Conservation (phyloP, 2,797 vertebrate genomes). For the Heliangelus exortis region DNA sequence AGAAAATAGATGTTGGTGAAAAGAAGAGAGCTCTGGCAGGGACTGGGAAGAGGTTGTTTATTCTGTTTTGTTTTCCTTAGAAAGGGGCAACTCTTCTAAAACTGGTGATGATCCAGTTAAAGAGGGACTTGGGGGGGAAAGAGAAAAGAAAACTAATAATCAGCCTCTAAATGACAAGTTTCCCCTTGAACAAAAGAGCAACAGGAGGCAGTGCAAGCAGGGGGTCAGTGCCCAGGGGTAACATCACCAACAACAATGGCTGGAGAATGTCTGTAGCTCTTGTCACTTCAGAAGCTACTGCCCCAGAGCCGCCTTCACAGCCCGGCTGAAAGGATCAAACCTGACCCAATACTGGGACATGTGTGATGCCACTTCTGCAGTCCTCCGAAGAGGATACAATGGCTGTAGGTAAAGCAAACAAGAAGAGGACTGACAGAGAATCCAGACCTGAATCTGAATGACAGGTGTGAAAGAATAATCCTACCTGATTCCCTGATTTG, state of each 20-base stretch:
- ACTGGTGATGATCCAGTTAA: slow-evolving; percentile 70
- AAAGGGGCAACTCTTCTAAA: slow-evolving; percentile 66
- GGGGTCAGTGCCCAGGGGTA: slow-evolving; percentile 52
- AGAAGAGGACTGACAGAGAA: neutral
- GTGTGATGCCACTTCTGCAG: neutral
- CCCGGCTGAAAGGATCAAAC: neutral
- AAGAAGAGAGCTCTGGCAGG: slow-evolving; percentile 43
- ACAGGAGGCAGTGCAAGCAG: slow-evolving; percentile 56
- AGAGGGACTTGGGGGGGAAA: slow-evolving; percentile 19
- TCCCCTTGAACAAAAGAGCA: slow-evolving; percentile 70
- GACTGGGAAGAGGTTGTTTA: slow-evolving; percentile 57
- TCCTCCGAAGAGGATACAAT: neutral
- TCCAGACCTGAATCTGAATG: neutral
- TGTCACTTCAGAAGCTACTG: slow-evolving; percentile 51
- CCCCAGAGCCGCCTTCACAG: neutral
- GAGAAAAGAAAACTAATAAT: slow-evolving; percentile 74
- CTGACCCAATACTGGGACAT: neutral
- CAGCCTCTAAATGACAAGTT: slow-evolving; percentile 65
- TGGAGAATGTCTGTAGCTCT: slow-evolving; percentile 45
- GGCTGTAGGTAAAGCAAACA: neutral
- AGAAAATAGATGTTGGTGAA: slow-evolving; percentile 59
- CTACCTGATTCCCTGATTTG: accelerated
- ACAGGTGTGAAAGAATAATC: neutral
- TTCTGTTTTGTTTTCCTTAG: slow-evolving; percentile 73
- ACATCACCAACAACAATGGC: slow-evolving; percentile 45